A percentile compares a stretch with the other conserved stretches of the same genome.
phyloP scores from a whole-genome alignment of 2,113 vertebrate species.

The Megalops atlanticus region DNA sequence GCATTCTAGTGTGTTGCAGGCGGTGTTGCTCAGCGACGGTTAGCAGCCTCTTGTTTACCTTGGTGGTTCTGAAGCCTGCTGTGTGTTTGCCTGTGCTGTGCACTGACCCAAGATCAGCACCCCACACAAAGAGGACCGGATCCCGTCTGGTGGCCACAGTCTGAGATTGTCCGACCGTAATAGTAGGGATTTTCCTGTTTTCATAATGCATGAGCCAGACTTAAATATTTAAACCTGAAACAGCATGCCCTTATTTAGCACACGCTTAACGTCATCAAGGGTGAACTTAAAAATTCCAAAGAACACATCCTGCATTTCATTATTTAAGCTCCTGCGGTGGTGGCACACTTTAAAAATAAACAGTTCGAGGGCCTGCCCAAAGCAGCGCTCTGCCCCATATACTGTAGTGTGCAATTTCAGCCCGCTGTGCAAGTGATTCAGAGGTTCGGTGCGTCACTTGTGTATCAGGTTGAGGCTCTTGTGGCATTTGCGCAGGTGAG shows the following conservation, averaged over 20 bases:
- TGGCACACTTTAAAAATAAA: too few species aligned
- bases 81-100: conserved; percentile 38
- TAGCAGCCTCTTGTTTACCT: conserved; percentile 58
- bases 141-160: background rate
- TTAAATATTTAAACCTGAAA: conserved; percentile 35
- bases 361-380: background rate
- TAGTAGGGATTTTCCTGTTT: conserved; percentile 19
- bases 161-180: background rate
- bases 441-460: background rate
- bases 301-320: background rate
- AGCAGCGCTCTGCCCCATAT: background rate
- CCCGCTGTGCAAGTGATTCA: background rate
- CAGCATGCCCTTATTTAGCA: background rate
- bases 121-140: background rate
- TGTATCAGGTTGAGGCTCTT: background rate
- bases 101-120: background rate
- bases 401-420: background rate
- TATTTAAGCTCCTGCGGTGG: background rate
- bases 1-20: conserved; percentile 64
- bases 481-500: too few species aligned
- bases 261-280: background rate
- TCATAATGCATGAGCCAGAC: conserved; percentile 18
- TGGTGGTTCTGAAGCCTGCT: conserved; percentile 56
- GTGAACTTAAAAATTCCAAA: background rate
- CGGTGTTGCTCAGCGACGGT: conserved; percentile 73